phyloP scores from a whole-genome alignment of 1,140 invertebrate genomes.

The Bombus pascuorum region DNA sequence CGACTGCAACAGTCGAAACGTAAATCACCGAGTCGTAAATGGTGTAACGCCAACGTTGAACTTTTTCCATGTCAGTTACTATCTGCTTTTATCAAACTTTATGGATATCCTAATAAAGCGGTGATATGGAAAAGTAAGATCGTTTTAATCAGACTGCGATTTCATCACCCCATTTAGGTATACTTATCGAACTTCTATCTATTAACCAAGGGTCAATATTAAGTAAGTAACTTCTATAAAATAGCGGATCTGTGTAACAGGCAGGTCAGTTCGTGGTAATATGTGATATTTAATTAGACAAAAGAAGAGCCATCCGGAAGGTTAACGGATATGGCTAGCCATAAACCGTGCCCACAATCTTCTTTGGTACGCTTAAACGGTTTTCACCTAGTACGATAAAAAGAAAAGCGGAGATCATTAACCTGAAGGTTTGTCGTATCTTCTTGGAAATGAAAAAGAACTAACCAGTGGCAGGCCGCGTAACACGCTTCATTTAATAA shows the following conservation, averaged over 20 bases:
- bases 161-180: no score
- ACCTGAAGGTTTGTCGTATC: constrained; percentile 12
- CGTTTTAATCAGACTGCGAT: not conserved
- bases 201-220: not conserved
- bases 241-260: not conserved
- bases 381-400: constrained; percentile 21
- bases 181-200: no score
- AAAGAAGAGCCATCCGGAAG: no score
- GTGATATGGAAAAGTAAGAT: not conserved
- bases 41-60: no score
- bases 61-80: not conserved
- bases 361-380: constrained; percentile 28
- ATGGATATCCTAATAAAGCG: not conserved
- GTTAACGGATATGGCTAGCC: not conserved
- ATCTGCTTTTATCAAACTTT: not conserved
- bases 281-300: constrained; percentile 26
- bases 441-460: constrained; percentile 12
- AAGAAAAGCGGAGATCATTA: constrained; percentile 17
- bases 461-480: not conserved
- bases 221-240: not conserved
- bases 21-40: constrained; percentile 7
- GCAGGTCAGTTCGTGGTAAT: no score
- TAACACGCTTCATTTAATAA: constrained; percentile 36
- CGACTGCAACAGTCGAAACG: not conserved
- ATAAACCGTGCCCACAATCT: constrained; percentile 7